Evolutionary conservation across 1,140 invertebrate species (phyloP), one percentile per base, ranked within the genome.

Genomic region (Triops cancriformis): DNA sequence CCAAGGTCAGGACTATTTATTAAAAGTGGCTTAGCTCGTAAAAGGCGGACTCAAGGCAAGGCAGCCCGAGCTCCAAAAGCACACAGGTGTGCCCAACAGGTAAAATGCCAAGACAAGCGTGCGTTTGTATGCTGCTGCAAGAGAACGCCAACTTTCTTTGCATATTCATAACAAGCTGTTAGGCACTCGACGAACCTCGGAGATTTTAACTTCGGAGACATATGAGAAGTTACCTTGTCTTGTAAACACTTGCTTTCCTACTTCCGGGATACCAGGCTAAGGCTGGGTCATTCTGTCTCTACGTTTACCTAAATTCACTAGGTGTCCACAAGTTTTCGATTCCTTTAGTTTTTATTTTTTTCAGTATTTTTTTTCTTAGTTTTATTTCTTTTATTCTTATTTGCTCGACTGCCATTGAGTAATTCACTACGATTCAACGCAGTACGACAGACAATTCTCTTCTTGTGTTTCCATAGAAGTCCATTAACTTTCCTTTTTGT

Each of bases 31-130:
- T 14, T 6, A 37, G 51, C 5, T 64, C 51, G 18, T 64, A 23
- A 64, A 64, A 23, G 14, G 18, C 3, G 51, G 7, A 23, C 51
- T 64, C 51, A 64, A 23, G 14, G 51, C 18, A 64, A 23, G 10
- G 51, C 18, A 64, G 51, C 18, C 51, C 5, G 6, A 64, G 51
- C 51, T 14, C 10, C 10, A 64, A 64, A 9, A 23, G 18, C 51
- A 64, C 51, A 64, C 51, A 64, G 51, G 51, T 64, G 51, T 64
- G 51, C 51, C 51, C 51, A 23, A 64, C 51, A 64, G 51, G 51
- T 64, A 64, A 64, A 64, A 64, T 12, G 9, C 51, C 31, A 14
- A 64, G 51, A 64, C 14, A 64, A 64, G 23, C 14, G 18, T 64
- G 18, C 51, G 14, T 14, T 1, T 45, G 11, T 45, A 45, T 10